A percentile compares a stretch with the other conserved stretches of the same genome.
Evolutionary conservation across 2,113 vertebrate species (phyloP).

Genomic region (Stercorarius parasiticus): DNA sequence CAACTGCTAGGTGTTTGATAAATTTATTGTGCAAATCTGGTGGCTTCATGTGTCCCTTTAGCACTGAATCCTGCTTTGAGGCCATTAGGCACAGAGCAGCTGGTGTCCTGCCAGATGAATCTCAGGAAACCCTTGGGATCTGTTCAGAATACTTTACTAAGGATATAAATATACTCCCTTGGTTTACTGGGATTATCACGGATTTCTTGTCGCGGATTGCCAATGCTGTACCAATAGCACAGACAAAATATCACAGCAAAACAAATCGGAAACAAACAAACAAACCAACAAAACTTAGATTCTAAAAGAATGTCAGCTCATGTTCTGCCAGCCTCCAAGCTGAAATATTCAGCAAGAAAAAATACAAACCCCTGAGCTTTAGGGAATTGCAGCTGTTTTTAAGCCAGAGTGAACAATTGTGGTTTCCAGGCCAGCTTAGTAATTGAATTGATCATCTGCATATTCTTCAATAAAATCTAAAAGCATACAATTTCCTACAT

Average conservation of each 20-base stretch:
- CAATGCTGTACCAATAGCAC: not conserved
- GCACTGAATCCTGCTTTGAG: not conserved
- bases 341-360: constrained; percentile 12
- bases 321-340: not conserved
- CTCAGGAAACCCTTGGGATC: not conserved
- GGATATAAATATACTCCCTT: not conserved
- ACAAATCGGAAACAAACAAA: not conserved
- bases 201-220: not conserved
- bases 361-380: not conserved
- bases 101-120: not conserved
- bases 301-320: not conserved
- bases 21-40: not conserved
- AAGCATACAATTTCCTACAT: not conserved
- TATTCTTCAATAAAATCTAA: constrained; percentile 15
- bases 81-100: not conserved
- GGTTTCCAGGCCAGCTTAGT: not conserved
- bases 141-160: not conserved
- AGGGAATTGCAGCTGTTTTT: not conserved
- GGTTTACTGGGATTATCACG: not conserved
- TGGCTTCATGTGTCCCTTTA: not conserved
- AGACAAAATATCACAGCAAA: not conserved
- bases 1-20: not conserved
- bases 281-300: not conserved
- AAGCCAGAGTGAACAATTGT: not conserved
- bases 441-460: constrained; percentile 17